Base-by-base conservation (phyloP, 2,797 vertebrate species). In the Ispidina lecontei region DNA sequence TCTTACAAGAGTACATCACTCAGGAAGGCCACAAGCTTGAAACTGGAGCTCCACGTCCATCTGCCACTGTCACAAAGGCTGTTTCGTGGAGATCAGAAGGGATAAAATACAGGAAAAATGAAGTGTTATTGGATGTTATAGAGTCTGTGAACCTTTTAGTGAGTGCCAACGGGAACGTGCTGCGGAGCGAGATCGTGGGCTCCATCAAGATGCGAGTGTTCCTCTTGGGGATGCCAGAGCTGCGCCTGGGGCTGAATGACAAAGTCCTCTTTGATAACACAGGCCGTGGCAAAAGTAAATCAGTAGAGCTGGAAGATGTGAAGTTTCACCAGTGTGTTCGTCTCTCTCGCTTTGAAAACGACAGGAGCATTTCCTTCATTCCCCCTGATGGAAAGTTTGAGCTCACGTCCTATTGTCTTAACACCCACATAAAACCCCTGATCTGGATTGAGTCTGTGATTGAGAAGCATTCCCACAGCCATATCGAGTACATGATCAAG, bases 401-500 rank as follows among this genome's bases (percentile, higher is more conserved):
- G 87, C 98, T 99, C 93, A 99, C 99, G 99, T 99, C 99, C 0
- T 99, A 99, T 77, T 98, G 99, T 7, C 98, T 99, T 31, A 99
- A 99, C 67, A 99, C 99, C 44, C 99, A 99, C 0, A 99, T 99
- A 60, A 99, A 99, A 95, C 99, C 99, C 3, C 92, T 99, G 95
- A 99, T 99, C 97, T 99, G 99, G 99, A 99, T 99, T 10, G 99
- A 99, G 93, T 99, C 99, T 4, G 99, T 99, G 75, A 99, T 99
- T n/a, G 99, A 99, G 96, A 99, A 99, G 92, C 99, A 99, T 96
- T 99, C 99, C 39, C 99, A 99, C 97, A 99, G 99, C 97, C 98
- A 99, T 74, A 99, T 99, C 2, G 99, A 99, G 97, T 99, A 99
- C 97, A 99, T 99, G 99, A 99, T 99, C 91, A 99, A 99, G 99